Evolutionary conservation across 2,888 invertebrate species (phyloP).

Genomic region (Pecten maximus): DNA sequence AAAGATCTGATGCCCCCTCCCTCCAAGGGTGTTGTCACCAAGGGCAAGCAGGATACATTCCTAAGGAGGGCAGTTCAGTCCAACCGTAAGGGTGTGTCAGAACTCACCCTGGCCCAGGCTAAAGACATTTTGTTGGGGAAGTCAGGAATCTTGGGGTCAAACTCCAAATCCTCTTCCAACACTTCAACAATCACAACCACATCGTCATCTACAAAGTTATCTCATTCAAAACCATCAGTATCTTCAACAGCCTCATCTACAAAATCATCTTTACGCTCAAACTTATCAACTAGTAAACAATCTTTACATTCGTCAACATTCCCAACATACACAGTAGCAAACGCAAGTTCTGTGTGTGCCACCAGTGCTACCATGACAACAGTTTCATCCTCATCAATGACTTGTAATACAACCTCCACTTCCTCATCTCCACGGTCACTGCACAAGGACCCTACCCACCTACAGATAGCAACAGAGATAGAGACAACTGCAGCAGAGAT

Average conservation of each 20-base stretch:
- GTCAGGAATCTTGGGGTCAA: constrained; percentile 69
- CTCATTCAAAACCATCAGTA: background rate
- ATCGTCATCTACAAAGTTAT: background rate
- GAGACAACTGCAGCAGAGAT: constrained; percentile 70
- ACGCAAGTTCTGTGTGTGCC: background rate
- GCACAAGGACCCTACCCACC: constrained; percentile 51
- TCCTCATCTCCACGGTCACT: background rate
- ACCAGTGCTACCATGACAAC: constrained; percentile 46
- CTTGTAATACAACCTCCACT: constrained; percentile 26
- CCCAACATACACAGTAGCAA: background rate
- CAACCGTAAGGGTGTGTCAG: constrained; percentile 66
- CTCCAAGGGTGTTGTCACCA: constrained; percentile 49
- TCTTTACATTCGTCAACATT: constrained; percentile 12
- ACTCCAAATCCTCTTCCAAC: constrained; percentile 43
- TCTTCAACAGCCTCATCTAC: background rate
- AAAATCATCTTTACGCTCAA: background rate
- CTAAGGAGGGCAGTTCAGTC: constrained; percentile 64
- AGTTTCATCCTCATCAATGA: constrained; percentile 9
- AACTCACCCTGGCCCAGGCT: constrained; percentile 74
- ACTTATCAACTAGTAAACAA: background rate
- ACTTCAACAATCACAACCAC: constrained; percentile 5
- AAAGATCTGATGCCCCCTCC: constrained; percentile 71
- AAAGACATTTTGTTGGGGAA: constrained; percentile 76
- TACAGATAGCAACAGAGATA: constrained; percentile 64
- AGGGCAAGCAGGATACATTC: constrained; percentile 56